Conservation (phyloP, 2,113 vertebrate genomes). For the Peromyscus californicus region DNA sequence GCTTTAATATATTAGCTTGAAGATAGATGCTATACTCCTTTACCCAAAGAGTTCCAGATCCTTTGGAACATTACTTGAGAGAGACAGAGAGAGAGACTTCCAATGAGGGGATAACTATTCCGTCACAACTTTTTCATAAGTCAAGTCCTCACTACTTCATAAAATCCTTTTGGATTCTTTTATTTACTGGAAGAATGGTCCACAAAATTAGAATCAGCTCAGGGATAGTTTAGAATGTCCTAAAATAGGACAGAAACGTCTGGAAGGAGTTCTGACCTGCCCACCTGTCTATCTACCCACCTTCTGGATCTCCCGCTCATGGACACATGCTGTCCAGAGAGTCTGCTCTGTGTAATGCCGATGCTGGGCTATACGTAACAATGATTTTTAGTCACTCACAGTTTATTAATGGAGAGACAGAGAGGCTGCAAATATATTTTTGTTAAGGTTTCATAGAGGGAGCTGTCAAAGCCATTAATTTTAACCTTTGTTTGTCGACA, state of each 20-base stretch:
- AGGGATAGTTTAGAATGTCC: neutral
- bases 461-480: neutral
- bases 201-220: neutral
- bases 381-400: neutral
- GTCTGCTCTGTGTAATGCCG: neutral
- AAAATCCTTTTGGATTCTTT: neutral
- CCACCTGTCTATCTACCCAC: neutral
- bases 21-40: neutral
- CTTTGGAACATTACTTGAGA: neutral
- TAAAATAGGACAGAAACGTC: neutral
- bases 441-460: neutral
- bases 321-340: neutral
- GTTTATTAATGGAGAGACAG: neutral
- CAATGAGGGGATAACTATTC: neutral
- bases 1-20: neutral
- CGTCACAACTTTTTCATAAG: neutral
- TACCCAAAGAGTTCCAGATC: neutral
- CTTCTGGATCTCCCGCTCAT: neutral
- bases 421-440: neutral
- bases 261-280: neutral
- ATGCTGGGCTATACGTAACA: neutral
- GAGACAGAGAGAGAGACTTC: too few species aligned
- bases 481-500: neutral
- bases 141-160: neutral
- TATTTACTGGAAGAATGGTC: neutral